Evolutionary conservation across 2,888 invertebrate genomes (phyloP).

Genomic region (Andrena fulva): DNA sequence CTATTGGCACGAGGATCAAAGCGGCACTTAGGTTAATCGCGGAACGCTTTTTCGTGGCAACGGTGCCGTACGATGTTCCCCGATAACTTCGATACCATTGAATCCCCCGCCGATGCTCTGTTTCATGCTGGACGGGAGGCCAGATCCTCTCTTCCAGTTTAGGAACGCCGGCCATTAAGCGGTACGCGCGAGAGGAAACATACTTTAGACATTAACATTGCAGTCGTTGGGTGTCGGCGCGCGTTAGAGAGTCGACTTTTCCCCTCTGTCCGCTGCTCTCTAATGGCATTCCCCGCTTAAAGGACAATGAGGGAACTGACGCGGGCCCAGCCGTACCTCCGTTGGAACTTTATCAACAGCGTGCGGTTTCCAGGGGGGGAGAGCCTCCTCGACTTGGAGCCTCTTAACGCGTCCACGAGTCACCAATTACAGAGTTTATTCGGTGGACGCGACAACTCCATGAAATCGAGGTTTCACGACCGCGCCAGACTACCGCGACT

Average conservation of each 20-base stretch:
- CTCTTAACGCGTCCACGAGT: conserved; percentile 54
- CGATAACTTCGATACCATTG: conserved; percentile 63
- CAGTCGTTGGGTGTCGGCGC: conserved; percentile 58
- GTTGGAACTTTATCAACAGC: conserved; percentile 61
- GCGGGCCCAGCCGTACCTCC: neutral
- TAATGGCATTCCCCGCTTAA: conserved; percentile 55
- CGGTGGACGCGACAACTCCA: conserved; percentile 74
- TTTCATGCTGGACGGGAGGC: conserved; percentile 36
- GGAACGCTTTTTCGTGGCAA: conserved; percentile 67
- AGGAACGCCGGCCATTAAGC: conserved; percentile 67
- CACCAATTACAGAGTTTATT: conserved; percentile 77
- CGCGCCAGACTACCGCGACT: conserved; percentile 40
- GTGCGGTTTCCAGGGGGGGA: conserved; percentile 30
- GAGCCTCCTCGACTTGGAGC: conserved; percentile 29
- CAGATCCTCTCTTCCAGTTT: conserved; percentile 61
- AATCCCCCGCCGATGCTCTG: conserved; percentile 55
- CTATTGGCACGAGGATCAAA: conserved; percentile 43
- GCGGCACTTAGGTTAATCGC: conserved; percentile 64
- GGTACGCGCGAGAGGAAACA: conserved; percentile 67
- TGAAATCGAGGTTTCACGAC: conserved; percentile 75
- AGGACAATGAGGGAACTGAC: conserved; percentile 55
- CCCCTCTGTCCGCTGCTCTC: conserved; percentile 29
- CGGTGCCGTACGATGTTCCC: conserved; percentile 57
- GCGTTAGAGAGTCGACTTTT: conserved; percentile 41
- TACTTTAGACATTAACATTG: conserved; percentile 74